Conservation (phyloP, 2,888 invertebrate species). For the Lymantria dispar region DNA sequence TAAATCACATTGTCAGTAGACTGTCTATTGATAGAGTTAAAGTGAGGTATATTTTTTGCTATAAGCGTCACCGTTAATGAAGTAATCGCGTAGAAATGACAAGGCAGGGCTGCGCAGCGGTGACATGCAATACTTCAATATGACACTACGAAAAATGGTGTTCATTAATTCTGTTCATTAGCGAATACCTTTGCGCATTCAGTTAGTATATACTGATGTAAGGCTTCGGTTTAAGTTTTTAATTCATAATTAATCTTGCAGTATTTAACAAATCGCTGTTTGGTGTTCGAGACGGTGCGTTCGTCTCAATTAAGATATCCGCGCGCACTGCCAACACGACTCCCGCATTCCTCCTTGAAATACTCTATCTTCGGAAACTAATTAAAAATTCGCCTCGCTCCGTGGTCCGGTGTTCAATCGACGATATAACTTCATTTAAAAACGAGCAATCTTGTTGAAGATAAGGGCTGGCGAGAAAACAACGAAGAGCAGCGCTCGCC, state of each 20-base stretch:
- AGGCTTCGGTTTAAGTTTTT: constrained; percentile 56
- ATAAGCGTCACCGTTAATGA: constrained; percentile 41
- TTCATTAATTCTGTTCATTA: constrained; percentile 67
- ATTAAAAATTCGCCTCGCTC: constrained; percentile 81
- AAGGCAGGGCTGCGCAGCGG: constrained; percentile 37
- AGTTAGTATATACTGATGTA: constrained; percentile 39
- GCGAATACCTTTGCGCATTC: constrained; percentile 46
- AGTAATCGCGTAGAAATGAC: constrained; percentile 46
- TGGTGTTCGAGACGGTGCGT: constrained; percentile 53
- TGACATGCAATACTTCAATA: constrained; percentile 60
- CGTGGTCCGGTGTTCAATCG: constrained; percentile 75
- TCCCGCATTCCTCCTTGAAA: constrained; percentile 76
- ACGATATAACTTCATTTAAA: constrained; percentile 82
- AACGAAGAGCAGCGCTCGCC: constrained; percentile 76
- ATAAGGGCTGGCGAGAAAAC: constrained; percentile 79
- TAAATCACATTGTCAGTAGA: constrained; percentile 22
- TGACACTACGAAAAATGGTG: constrained; percentile 56
- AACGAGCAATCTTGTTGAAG: constrained; percentile 80
- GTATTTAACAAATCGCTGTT: constrained; percentile 68
- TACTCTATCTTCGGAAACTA: constrained; percentile 81
- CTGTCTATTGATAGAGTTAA: constrained; percentile 31
- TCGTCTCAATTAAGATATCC: constrained; percentile 77
- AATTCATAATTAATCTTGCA: constrained; percentile 68
- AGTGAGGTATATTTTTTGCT: constrained; percentile 27
- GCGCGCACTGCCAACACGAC: constrained; percentile 66